Base-by-base conservation (phyloP, 2,797 vertebrate species). In the Heterohyrax brucei region DNA sequence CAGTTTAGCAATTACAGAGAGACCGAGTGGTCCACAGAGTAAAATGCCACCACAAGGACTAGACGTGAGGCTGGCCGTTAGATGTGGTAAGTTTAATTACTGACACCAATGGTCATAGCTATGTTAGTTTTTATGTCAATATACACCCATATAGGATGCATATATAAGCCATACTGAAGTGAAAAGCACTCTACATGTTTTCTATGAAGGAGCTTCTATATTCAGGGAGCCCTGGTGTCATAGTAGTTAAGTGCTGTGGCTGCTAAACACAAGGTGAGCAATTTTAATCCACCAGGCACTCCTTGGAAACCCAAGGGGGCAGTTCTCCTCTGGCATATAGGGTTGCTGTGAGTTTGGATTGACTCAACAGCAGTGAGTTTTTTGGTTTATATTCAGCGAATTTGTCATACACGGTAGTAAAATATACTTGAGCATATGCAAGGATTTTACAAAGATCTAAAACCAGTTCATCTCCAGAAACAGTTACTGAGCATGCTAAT, bases 401-500 rank as follows among this genome's bases (percentile, higher is more conserved):
- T 7, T 50, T 64, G 8, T 53, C 26, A 7, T 33, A 78, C 30
- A 39, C 22, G 5, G 24, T 10, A 82, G 26, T 53, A 90, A 26
- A 84, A 73, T 72, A 24, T 10, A 26, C 64, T n/a, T 68, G 48
- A 87, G 33, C 16, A 72, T 18, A 93, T 22, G 53, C 28, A 62
- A 30, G 53, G 3, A 81, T 24, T 89, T 33, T 62, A 78, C 30
- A 79, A 76, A 93, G 6, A 68, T 79, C 53, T 80, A 89, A 81
- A 21, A 93, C 44, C 28, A 28, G 68, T 64, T 89, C 14, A 75
- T 89, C 77, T 91, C 61, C 53, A 81, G 46, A 88, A 95, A 68
- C 8, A 82, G 39, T 76, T n/a, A 39, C 4, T 70, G 77, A 77
- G 21, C 48, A 44, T 24, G 64, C 7, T 64, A 78, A 76, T 68